These are phyloP conservation scores for Pollenia amentaria DNA, from an alignment of 2,888 invertebrate species.

Conservation along the genomic window DNA sequence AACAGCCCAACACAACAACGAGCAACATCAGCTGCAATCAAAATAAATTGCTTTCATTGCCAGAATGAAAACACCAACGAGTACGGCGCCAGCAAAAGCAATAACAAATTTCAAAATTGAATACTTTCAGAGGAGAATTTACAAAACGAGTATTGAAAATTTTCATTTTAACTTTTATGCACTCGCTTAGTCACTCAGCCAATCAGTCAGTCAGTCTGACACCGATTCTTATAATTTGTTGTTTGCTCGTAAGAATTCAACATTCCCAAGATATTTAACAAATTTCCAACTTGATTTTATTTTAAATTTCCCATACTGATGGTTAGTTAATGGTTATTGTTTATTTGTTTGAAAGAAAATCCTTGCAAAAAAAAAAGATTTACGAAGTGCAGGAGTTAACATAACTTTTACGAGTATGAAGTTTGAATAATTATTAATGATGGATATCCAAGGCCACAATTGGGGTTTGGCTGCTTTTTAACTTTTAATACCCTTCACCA, in stretches of 20 bases:
- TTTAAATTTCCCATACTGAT: background rate
- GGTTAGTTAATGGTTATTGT: no score
- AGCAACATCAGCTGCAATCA: conserved; percentile 51
- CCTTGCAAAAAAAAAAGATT: no score
- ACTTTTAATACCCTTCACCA: no score
- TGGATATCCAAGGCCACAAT: no score
- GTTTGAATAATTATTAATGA: no score
- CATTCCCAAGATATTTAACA: background rate
- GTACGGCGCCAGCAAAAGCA: background rate
- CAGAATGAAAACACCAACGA: background rate
- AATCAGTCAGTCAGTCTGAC: no score
- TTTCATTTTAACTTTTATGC: background rate
- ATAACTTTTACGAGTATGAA: no score
- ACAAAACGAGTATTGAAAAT: background rate
- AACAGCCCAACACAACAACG: background rate
- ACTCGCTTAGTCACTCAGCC: background rate
- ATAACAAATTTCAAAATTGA: background rate
- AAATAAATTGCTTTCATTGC: conserved; percentile 49
- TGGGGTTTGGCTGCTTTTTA: no score
- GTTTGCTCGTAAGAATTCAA: background rate
- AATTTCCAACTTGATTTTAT: background rate
- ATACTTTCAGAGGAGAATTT: background rate
- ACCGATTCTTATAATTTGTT: no score
- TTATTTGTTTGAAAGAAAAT: no score
- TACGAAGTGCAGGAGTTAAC: no score